Evolutionary conservation across 2,888 invertebrate species (phyloP).

Genomic region (Eilema griseolum): DNA sequence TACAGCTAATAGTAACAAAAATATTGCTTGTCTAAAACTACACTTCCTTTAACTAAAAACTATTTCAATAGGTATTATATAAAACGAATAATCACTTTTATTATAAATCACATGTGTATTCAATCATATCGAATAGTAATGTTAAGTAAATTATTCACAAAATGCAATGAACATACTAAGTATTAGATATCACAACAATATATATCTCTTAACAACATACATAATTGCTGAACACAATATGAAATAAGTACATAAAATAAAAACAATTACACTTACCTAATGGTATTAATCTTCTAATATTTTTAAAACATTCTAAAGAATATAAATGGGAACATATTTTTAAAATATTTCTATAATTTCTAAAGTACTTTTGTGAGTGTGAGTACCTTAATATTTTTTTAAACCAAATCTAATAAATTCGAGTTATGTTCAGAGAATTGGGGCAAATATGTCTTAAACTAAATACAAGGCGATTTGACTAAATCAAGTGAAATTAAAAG

Average conservation of each 20-base stretch:
- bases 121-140: constrained; percentile 30
- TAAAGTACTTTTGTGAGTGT: constrained; percentile 27
- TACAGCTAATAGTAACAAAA: constrained; percentile 80
- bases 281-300: constrained; percentile 38
- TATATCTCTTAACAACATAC: constrained; percentile 34
- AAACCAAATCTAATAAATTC: constrained; percentile 39
- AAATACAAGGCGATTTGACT: constrained; percentile 15
- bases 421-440: constrained; percentile 34
- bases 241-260: constrained; percentile 28
- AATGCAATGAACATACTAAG: constrained; percentile 43
- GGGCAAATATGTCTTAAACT: constrained; percentile 35
- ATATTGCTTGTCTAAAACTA: constrained; percentile 77
- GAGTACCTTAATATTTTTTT: constrained; percentile 13
- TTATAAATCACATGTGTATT: constrained; percentile 43
- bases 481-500: constrained; percentile 31
- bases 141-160: constrained; percentile 27
- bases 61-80: constrained; percentile 37
- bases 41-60: constrained; percentile 39
- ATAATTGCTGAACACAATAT: constrained; percentile 34
- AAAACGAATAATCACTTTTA: constrained; percentile 42
- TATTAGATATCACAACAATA: constrained; percentile 42
- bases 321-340: constrained; percentile 26
- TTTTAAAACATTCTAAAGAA: constrained; percentile 29
- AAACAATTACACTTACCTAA: constrained; percentile 45
- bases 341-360: constrained; percentile 25